Evolutionary conservation across 2,797 vertebrate species (phyloP).

Genomic region (Adelosebastes latens): DNA sequence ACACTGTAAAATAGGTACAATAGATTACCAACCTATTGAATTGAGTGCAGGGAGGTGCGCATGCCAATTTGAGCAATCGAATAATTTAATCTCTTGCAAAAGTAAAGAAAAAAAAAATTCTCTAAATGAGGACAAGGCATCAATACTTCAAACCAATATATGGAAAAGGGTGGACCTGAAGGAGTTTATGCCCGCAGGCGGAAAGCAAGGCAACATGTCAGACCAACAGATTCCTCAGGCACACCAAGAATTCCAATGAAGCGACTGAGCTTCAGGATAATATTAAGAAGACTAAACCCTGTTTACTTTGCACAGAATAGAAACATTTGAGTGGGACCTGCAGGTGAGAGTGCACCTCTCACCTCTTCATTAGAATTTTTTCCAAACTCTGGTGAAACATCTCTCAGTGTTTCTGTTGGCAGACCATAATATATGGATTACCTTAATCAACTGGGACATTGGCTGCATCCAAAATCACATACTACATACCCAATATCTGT

Average conservation of each 20-base stretch:
- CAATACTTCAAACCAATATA: neutral
- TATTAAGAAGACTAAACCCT: neutral
- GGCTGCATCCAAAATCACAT: too few species aligned
- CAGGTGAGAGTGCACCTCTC: neutral
- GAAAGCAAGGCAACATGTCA: neutral
- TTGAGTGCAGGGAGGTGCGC: neutral
- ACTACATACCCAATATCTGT: too few species aligned
- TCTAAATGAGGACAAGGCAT: neutral
- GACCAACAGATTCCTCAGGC: neutral
- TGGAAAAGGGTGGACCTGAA: neutral
- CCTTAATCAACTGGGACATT: too few species aligned
- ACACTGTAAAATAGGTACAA: neutral
- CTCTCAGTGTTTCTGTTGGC: too few species aligned
- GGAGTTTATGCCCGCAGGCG: neutral
- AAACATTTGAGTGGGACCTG: neutral
- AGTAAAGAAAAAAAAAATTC: neutral
- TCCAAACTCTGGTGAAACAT: neutral
- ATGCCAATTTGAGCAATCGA: neutral
- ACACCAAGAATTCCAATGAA: neutral
- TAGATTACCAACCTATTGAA: neutral
- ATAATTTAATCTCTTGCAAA: neutral
- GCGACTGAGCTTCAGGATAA: neutral
- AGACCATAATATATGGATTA: too few species aligned
- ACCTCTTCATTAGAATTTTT: neutral
- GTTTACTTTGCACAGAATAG: neutral